These are phyloP conservation scores for Menidia beryllina DNA, from an alignment of 2,113 vertebrate species.

Conservation along the genomic window DNA sequence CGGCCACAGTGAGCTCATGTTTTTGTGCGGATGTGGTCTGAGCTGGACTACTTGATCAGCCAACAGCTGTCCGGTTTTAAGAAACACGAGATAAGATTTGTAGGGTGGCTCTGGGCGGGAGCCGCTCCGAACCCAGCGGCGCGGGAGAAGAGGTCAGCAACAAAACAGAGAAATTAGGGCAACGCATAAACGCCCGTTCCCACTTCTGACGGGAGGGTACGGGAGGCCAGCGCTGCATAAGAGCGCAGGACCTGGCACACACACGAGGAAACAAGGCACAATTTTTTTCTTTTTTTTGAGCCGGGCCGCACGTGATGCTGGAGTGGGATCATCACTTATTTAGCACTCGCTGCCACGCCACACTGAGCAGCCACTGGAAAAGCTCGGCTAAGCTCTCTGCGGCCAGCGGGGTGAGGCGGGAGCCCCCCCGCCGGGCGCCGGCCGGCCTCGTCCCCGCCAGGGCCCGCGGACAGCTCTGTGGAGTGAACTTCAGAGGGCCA, in stretches of 20 bases:
- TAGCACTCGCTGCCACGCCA: constrained; percentile 63
- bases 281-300: constrained; percentile 44
- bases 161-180: constrained; percentile 7
- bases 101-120: constrained; percentile 9
- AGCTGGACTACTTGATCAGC: constrained; percentile 44
- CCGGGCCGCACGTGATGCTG: constrained; percentile 61
- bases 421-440: constrained; percentile 22
- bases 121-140: constrained; percentile 45
- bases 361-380: constrained; percentile 72
- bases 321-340: constrained; percentile 72
- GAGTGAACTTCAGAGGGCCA: constrained; percentile 46
- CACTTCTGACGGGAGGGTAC: constrained; percentile 7
- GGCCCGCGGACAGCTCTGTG: constrained; percentile 46
- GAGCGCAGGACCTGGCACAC: constrained; percentile 26
- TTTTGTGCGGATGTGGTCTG: constrained; percentile 41
- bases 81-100: constrained; percentile 55
- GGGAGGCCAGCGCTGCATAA: constrained; percentile 17
- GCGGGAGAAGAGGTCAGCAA: constrained; percentile 21
- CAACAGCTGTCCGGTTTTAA: constrained; percentile 62
- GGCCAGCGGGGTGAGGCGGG: constrained; percentile 40
- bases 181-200: background rate
- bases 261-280: constrained; percentile 34
- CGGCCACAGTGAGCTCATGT: constrained; percentile 30
- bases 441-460: constrained; percentile 61
- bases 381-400: constrained; percentile 56